Base-by-base conservation (phyloP, 2,113 vertebrate genomes). In the Delphinus delphis region DNA sequence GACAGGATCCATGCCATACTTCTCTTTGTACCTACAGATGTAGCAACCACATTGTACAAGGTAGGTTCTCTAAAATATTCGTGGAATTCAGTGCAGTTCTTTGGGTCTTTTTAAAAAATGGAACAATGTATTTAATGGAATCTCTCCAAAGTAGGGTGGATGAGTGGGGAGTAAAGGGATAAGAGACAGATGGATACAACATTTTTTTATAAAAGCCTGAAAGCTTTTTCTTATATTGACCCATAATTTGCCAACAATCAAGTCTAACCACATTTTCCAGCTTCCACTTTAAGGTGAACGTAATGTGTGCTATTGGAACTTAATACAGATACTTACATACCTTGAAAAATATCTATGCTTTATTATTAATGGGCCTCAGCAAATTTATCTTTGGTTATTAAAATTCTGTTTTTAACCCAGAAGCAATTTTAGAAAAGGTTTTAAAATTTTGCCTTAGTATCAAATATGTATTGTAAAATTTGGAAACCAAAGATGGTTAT, bases 181-280 rank as follows among this genome's bases (percentile, higher is more conserved):
- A 80, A 50, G 50, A 44, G 36, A 53, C 8, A 67, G 36, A 38
- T 68, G 15, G 62, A 90, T 17, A 70, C 18, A 70, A n/a, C 62
- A n/a, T 47, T 74, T 15, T 15, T 93, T 68, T 41, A 92, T 25
- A 94, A 92, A 77, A 86, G 15, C 21, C 63, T 60, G 63, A 74
- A 83, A 70, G 47, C 58, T 87, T 84, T 85, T 76, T 50, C 58
- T 88, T 71, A n/a, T 63, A 92, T 47, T 47, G 79, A 96, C 79
- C n/a, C 23, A 87, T 47, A 96, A 80, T 77, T 90, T 62, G 53
- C 41, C 60, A 65, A 55, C 17, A 86, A 92, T 90, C 79, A 55
- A 95, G 85, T 92, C 85, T 93, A 74, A 97, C 55, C n/a, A 70
- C 23, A 95, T 96, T 96, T 95, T 53, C 15, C 26, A 80, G 36